Evolutionary conservation across 2,888 invertebrate genomes (phyloP), one percentile per base, ranked within the genome.

Genomic region (Erebia aethiops): DNA sequence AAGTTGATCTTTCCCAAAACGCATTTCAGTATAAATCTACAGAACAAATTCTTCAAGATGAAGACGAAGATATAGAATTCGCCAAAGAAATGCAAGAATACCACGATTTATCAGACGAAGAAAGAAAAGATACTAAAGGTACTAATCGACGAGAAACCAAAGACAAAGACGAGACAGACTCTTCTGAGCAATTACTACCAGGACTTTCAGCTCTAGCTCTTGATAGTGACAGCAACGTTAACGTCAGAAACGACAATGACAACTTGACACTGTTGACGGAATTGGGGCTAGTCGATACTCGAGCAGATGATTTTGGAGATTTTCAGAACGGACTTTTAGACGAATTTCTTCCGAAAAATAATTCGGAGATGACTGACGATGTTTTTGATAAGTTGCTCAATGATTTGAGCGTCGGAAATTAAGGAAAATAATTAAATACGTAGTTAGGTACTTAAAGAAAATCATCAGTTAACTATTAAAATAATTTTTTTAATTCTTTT

Each of bases 1-100:
- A 99, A 93, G 98, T 99, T 16, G 99, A 99, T 88, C 94, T 99
- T 9, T 97, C 98, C 1, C 96, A 97, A 78, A 97, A 97, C 69
- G 98, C 98, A 26, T 99, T 99, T 87, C 98, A 98, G 78, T 99
- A 98, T 82, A 97, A 97, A 87, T 95, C 95, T 2, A 95, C 95
- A 0, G 91, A 92, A 4, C 91, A 88, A 71, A 77, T 90, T 18
- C 86, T 90, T 78, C 90, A 91, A 77, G 91, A 93, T 9, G 95
- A 95, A 14, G 94, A 95, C n/a, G 95, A 94, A 46, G 93, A 93
- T 8, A 88, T 95, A 35, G 93, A 94, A 83, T 91, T 84, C 71
- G 94, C 84, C 0, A 92, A 84, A 79, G 94, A 94, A 80, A 88
- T 93, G 11, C 86, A 88, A 77, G 94, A 94, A 78, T 90, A 92